Conservation (phyloP, 2,888 invertebrate species). For the Mythimna pallens region DNA sequence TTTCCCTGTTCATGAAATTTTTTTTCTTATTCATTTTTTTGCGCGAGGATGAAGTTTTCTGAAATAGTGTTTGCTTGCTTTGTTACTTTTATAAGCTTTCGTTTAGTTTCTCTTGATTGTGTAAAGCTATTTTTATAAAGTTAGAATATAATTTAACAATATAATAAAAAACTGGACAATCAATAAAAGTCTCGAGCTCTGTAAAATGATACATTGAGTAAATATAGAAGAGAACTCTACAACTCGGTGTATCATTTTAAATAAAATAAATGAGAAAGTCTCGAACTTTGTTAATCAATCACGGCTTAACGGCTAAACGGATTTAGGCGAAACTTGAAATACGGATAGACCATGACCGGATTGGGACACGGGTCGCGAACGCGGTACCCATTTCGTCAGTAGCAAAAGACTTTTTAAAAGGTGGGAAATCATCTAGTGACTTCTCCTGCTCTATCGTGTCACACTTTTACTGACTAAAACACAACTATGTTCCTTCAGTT, state of each 20-base stretch:
- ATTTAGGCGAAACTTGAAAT: neutral
- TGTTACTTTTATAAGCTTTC: slow-evolving; percentile 11
- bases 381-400: neutral
- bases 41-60: neutral
- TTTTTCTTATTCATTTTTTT: slow-evolving; percentile 6
- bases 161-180: no score
- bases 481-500: no score
- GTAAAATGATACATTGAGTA: no score
- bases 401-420: no score
- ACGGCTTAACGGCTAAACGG: neutral
- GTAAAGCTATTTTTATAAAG: neutral
- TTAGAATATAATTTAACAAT: no score
- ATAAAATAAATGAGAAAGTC: neutral
- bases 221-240: no score
- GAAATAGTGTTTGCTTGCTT: neutral
- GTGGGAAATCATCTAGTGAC: no score
- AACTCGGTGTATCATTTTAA: neutral
- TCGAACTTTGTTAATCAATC: neutral
- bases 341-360: neutral
- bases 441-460: no score
- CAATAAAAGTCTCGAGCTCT: no score
- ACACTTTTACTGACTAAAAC: no score
- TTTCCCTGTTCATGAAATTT: slow-evolving; percentile 11
- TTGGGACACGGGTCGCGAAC: neutral
- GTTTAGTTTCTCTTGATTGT: neutral